Base-by-base conservation (phyloP, 2,797 vertebrate genomes). In the Carapus acus region DNA sequence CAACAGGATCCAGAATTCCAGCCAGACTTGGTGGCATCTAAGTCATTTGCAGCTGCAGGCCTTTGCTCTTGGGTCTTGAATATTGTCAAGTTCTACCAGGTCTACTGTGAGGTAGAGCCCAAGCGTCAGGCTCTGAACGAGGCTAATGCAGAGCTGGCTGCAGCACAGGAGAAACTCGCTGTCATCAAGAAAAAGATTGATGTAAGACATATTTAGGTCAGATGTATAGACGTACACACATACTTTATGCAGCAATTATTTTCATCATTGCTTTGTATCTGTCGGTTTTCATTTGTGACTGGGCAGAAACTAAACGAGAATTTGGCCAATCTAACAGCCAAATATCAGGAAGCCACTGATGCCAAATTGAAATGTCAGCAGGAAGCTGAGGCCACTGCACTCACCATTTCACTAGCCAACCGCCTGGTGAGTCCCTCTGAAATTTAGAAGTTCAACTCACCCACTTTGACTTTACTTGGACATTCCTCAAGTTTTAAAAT, bases 61-160 rank as follows among this genome's bases (percentile, higher is more conserved):
- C 91, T 99, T 49, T 99, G 96, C 76, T 97, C 94, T 9, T 99
- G 96, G 96, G 95, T 98, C 49, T 72, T 98, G 36, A 98, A 97
- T 80, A 91, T 97, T 0, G 90, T 88, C 49, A 90, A 69, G 49
- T 98, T 94, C 82, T 90, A 97, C 0, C 70, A 90, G 62, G 90
- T 97, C 0, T 96, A 85, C 79, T 93, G 93, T 0, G 90, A 98
- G 0, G 94, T 99, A 63, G 92, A 97, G 71, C 96, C 96, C 7
- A 99, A 98, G 74, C 87, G 93, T 0, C 90, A 94, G 70, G 94
- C 94, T 0, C 78, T 98, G 31, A 85, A 50, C 76, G 92, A 88
- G 76, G 94, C 94, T 71, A 94, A 95, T 1, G 48, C 79, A 0
- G 95, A 98, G 49, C 89, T 98, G 58, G 85, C 83, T 0, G 78